Base-by-base conservation (phyloP, 2,888 invertebrate genomes). In the Andrena fulva region DNA sequence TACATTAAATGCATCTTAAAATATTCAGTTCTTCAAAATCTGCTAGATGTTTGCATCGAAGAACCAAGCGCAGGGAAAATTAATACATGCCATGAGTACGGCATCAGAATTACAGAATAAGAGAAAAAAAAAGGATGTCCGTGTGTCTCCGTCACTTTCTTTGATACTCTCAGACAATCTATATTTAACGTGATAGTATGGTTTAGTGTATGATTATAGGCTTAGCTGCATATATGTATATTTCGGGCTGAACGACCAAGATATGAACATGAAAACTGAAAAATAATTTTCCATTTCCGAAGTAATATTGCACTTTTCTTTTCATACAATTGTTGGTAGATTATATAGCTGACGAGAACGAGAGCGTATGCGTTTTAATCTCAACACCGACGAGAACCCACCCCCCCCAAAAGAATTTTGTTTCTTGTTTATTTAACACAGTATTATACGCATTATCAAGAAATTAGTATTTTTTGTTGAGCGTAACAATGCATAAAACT, bases 181-280 rank as follows among this genome's bases (percentile, higher is more conserved):
- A 56, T 48, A 50, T 63, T 56, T 48, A 16, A 59, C 63, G 31
- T 63, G 63, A 56, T 27, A 69, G 20, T 54, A 33, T 54, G 24
- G 29, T 27, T 52, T 68, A 77, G 86, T 87, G 89, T 89, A 89
- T 89, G 89, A 87, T 86, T 87, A 86, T 86, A 85, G 85, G 82
- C 72, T 89, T 87, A 89, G 89, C 89, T 90, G 89, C 88, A 89
- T 87, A 89, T 85, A 75, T 85, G 77, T 85, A 75, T 85, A 77
- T 87, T 79, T 79, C 80, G 59, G n/a, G 60, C n/a, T 52, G 20
- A 78, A 75, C 42, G 3, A 60, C 42, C 52, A 31, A 52, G 35
- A 52, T n/a, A 56, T 7, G 52, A 59, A 78, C 35, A 54, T 60
- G 33, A 56, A 20, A 56, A 56, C 8, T 56, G 24, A n/a, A 33